Evolutionary conservation across 1,140 invertebrate genomes (phyloP), one percentile per base, ranked within the genome.

Genomic region (Nebria ingens): DNA sequence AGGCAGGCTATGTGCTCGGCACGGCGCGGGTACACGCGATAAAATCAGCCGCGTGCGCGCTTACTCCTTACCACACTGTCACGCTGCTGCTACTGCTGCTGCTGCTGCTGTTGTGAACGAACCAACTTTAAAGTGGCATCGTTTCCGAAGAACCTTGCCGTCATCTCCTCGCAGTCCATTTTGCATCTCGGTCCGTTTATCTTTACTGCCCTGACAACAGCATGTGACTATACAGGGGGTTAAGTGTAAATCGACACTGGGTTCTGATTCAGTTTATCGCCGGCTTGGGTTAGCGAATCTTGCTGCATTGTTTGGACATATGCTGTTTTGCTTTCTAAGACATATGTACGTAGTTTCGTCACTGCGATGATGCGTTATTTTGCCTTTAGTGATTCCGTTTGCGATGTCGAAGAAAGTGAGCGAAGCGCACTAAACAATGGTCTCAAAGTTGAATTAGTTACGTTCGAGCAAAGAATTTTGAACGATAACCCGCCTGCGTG

Each of bases 381-480:
- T n/a, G 6, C 6, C n/a, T 6, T 34, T 34, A 34, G 25, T n/a
- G 25, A 34, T 34, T 34, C 25, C 25, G 25, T n/a, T 6, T 6
- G 25, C 25, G 25, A 6, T 34, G 25, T 34, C 25, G 25, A n/a
- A 34, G n/a, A n/a, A 34, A 34, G 6, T 34, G 25, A 34, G n/a
- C 25, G 25, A 6, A 6, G 25, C 45, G 57, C 57, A 57, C 61
- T 59, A 64, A 66, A 67, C 65, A 67, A 67, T 66, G 59, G 63
- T 66, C 63, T 64, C 63, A 62, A 65, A 67, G 55, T 67, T 66
- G 65, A 67, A 67, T 67, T 67, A 67, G 65, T 64, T 64, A 59
- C 64, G 64, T 66, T 66, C 65, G 65, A 65, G 62, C 54, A 59
- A 58, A 64, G 65, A 67, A 67, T 67, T 65, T 65, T 64, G 63